A percentile compares a stretch with the other conserved stretches of the same genome.
Evolutionary conservation across 2,888 invertebrate genomes (phyloP).

Genomic region (Cosmopolites sordidus): DNA sequence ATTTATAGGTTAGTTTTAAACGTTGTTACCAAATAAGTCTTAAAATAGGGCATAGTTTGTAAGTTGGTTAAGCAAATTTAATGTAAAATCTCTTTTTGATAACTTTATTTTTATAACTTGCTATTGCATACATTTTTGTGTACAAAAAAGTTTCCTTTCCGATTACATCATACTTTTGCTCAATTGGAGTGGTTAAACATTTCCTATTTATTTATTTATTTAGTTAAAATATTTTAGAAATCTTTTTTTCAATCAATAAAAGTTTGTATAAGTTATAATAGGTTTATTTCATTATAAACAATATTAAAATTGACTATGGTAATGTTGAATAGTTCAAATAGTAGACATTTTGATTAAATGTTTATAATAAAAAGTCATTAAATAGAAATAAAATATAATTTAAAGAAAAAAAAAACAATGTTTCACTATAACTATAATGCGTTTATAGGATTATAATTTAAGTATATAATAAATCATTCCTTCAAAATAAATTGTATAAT

Average conservation of each 20-base stretch:
- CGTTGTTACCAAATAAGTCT: constrained; percentile 41
- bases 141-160: not conserved
- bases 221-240: not conserved
- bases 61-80: not conserved
- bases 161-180: not conserved
- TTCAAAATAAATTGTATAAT: constrained; percentile 42
- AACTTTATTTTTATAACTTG: not conserved
- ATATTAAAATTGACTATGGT: constrained; percentile 48
- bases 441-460: constrained; percentile 44
- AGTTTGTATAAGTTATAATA: constrained; percentile 39
- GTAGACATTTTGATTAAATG: constrained; percentile 32
- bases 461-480: constrained; percentile 43
- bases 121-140: not conserved
- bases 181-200: constrained; percentile 1
- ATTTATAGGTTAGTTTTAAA: constrained; percentile 23
- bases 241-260: constrained; percentile 9
- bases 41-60: not conserved
- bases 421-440: constrained; percentile 44
- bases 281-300: constrained; percentile 48
- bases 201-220: not conserved
- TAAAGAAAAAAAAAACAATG: constrained; percentile 40
- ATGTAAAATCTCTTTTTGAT: not conserved
- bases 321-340: constrained; percentile 42
- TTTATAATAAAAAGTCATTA: constrained; percentile 26
- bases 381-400: constrained; percentile 37